Percentiles rank a stretch among this genome's conserved stretches.
These are phyloP conservation scores for Neodon shergylaensis DNA, from an alignment of 2,113 vertebrate genomes.

Conservation along the genomic window DNA sequence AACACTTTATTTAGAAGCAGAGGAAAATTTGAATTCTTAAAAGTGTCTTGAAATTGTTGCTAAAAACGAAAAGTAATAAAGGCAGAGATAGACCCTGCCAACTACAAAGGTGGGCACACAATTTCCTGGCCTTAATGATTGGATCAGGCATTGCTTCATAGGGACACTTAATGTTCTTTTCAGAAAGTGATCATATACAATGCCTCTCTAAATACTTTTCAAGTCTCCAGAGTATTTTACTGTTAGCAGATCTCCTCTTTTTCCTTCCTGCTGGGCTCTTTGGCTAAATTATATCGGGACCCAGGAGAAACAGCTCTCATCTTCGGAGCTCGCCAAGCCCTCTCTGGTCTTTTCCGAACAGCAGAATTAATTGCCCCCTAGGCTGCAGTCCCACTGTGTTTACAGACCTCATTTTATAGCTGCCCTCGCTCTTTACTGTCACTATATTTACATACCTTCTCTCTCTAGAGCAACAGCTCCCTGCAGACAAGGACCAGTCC, in stretches of 20 bases:
- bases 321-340: not conserved
- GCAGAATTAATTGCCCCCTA: not conserved
- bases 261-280: not conserved
- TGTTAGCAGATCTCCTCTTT: not conserved
- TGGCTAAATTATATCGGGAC: constrained; percentile 8
- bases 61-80: constrained; percentile 61
- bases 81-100: not conserved
- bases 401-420: not conserved
- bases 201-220: not conserved
- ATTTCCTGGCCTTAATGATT: constrained; percentile 28
- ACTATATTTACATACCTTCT: not conserved
- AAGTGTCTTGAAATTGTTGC: constrained; percentile 8
- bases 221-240: not conserved
- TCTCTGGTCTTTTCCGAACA: not conserved
- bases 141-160: not conserved
- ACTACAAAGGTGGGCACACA: not conserved
- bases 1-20: constrained; percentile 39
- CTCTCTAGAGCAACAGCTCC: constrained; percentile 17
- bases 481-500: constrained; percentile 10
- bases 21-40: constrained; percentile 36
- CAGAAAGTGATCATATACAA: constrained; percentile 40
- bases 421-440: not conserved
- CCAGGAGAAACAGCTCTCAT: not conserved
- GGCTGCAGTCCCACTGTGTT: not conserved
- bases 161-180: constrained; percentile 11